Evolutionary conservation across 2,113 vertebrate genomes (phyloP).

Genomic region (Panthera uncia): DNA sequence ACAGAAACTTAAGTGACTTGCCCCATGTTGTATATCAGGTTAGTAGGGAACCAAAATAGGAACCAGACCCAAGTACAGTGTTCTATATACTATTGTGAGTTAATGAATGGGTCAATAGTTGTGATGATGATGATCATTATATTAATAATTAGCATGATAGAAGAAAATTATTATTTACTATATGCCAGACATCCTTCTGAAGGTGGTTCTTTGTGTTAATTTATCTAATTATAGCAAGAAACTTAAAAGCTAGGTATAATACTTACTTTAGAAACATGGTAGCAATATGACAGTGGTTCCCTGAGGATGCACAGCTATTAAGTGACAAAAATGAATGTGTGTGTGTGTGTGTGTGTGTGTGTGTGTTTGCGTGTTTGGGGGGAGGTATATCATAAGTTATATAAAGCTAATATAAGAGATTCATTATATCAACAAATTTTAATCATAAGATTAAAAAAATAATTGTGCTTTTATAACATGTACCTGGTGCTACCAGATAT

Average conservation of each 20-base stretch:
- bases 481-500: neutral
- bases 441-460: neutral
- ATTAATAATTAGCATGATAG: neutral
- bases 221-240: neutral
- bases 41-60: neutral
- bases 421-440: neutral
- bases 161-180: neutral
- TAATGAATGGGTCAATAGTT: neutral
- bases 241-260: neutral
- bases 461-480: neutral
- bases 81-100: neutral
- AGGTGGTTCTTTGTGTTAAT: neutral
- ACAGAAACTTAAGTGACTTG: neutral
- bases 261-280: neutral
- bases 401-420: neutral
- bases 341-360: neutral
- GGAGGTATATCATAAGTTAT: neutral
- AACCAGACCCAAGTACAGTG: neutral
- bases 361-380: neutral
- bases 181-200: neutral
- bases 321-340: neutral
- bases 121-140: neutral
- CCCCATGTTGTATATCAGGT: neutral
- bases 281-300: neutral
- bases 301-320: neutral